These are phyloP conservation scores for Drosophila saltans DNA, from an alignment of 1,140 invertebrate genomes.

Conservation along the genomic window DNA sequence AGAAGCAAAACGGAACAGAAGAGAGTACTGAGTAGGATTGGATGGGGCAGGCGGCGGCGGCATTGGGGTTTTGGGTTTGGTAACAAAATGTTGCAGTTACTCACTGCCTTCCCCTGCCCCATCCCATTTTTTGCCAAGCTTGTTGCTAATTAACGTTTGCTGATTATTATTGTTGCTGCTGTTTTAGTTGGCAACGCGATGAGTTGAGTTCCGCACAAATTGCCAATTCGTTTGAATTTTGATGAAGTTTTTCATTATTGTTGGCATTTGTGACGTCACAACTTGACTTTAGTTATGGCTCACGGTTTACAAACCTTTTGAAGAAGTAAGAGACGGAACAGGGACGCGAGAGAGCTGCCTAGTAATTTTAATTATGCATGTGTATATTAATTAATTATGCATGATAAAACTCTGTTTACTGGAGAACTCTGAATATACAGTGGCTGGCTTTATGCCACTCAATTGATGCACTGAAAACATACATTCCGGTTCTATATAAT, in stretches of 20 bases:
- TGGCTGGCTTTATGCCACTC: not conserved
- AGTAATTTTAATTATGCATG: constrained; percentile 60
- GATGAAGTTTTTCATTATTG: constrained; percentile 42
- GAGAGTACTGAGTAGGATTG: not conserved
- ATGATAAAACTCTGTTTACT: constrained; percentile 23
- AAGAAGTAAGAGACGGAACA: not conserved
- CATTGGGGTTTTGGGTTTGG: not conserved
- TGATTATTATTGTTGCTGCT: constrained; percentile 30
- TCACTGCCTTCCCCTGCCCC: not conserved
- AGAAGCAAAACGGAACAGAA: not conserved
- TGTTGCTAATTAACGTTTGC: constrained; percentile 66
- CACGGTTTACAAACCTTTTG: not conserved
- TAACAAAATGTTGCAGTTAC: constrained; percentile 50
- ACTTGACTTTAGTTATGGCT: constrained; percentile 20
- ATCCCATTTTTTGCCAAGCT: not conserved
- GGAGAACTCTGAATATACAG: not conserved
- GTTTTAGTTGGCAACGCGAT: constrained; percentile 19
- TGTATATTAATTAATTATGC: constrained; percentile 57
- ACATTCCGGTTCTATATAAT: too few relatives aligned
- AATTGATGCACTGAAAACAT: not conserved
- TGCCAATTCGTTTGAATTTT: constrained; percentile 64
- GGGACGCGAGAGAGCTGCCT: constrained; percentile 3
- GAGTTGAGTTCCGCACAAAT: constrained; percentile 41
- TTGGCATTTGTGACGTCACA: constrained; percentile 14
- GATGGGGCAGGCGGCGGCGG: too few relatives aligned